phyloP scores from a whole-genome alignment of 2,888 invertebrate species.

The Conchocele bisecta region DNA sequence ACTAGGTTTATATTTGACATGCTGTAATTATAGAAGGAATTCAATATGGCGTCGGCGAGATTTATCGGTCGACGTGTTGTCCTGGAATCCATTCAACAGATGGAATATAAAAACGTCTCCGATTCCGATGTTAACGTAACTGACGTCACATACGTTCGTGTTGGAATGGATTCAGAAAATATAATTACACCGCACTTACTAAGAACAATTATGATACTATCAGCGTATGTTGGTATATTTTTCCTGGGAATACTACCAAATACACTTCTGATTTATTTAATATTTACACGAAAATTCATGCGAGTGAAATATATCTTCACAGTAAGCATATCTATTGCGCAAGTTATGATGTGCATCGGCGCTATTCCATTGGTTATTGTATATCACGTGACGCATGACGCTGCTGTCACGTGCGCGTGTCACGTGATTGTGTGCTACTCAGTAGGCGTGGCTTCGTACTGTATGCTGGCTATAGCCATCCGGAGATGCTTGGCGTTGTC shows the following conservation, averaged over 20 bases:
- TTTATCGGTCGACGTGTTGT: too few relatives aligned
- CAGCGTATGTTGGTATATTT: not conserved
- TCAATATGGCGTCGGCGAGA: too few relatives aligned
- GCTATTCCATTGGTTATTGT: slow-evolving; percentile 28
- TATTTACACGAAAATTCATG: slow-evolving; percentile 36
- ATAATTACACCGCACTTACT: too few relatives aligned
- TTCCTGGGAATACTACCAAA: slow-evolving; percentile 15
- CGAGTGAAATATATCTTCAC: slow-evolving; percentile 42
- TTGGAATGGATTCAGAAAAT: too few relatives aligned
- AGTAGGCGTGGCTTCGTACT: slow-evolving; percentile 34
- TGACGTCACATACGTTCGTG: too few relatives aligned
- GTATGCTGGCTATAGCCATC: slow-evolving; percentile 35
- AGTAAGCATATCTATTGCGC: slow-evolving; percentile 36
- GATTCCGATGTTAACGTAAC: too few relatives aligned
- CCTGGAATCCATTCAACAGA: too few relatives aligned
- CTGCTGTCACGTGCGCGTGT: slow-evolving; percentile 7
- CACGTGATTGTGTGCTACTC: slow-evolving; percentile 24
- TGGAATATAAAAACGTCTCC: too few relatives aligned
- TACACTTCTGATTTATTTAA: slow-evolving; percentile 20
- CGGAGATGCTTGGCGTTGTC: slow-evolving; percentile 32
- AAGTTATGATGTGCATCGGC: slow-evolving; percentile 18
- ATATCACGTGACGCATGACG: slow-evolving; percentile 4
- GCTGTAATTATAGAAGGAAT: too few relatives aligned
- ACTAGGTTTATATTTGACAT: too few relatives aligned
- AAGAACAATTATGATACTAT: too few relatives aligned